Conservation (phyloP, 1,140 invertebrate genomes). For the Dysdera silvatica region DNA sequence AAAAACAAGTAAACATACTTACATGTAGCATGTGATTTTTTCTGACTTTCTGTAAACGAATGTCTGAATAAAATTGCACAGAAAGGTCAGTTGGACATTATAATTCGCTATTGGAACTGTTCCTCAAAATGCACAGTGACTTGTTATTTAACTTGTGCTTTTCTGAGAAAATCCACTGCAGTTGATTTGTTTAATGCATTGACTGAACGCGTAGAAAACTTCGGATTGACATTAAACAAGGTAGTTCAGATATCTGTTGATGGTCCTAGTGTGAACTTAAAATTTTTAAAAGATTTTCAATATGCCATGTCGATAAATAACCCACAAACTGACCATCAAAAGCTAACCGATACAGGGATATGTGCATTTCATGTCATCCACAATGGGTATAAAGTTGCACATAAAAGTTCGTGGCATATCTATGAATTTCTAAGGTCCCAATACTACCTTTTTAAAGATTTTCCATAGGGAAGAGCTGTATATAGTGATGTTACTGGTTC, state of each 20-base stretch:
- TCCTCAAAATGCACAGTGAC: no score
- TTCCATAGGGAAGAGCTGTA: neutral
- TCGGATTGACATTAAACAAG: neutral
- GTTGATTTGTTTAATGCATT: neutral
- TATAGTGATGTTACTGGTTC: neutral
- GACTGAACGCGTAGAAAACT: neutral
- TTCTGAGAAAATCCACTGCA: neutral
- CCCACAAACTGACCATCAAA: neutral
- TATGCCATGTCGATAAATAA: neutral
- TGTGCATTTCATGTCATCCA: slow-evolving; percentile 1
- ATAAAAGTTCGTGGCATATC: neutral
- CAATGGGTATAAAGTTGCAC: neutral
- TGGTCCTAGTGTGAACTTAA: neutral
- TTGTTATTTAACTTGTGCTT: neutral
- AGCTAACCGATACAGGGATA: neutral
- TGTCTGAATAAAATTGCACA: no score
- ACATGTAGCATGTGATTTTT: no score
- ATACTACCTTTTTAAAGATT: neutral
- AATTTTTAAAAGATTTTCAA: neutral
- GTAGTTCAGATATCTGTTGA: neutral
- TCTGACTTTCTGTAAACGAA: no score
- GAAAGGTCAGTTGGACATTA: no score
- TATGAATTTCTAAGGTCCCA: neutral
- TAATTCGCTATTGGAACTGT: no score
- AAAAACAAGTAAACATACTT: no score